phyloP scores from a whole-genome alignment of 2,113 vertebrate species.

The Pollimyrus isidori region DNA sequence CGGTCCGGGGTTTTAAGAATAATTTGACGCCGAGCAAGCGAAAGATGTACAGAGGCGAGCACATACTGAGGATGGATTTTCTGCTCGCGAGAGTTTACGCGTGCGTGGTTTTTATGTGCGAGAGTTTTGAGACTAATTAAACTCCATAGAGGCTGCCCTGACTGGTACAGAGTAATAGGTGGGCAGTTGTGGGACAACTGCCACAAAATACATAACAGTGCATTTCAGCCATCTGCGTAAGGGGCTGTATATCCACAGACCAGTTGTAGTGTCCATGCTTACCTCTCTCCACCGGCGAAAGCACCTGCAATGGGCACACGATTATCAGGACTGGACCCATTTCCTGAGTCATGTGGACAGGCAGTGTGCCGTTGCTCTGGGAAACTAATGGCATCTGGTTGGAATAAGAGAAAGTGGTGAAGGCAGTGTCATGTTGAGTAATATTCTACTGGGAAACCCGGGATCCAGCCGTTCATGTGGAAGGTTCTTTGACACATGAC shows the following conservation, averaged over 20 bases:
- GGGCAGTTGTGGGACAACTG: background rate
- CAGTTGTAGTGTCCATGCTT: background rate
- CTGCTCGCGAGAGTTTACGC: too few species aligned
- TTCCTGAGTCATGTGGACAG: background rate
- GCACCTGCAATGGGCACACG: background rate
- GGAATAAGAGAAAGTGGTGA: too few species aligned
- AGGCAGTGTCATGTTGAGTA: too few species aligned
- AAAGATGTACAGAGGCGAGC: too few species aligned
- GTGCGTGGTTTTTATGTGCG: too few species aligned
- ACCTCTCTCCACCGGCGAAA: background rate
- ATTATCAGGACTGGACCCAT: background rate
- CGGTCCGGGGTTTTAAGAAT: too few species aligned
- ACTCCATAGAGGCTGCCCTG: background rate
- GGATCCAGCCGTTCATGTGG: too few species aligned
- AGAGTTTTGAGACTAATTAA: too few species aligned
- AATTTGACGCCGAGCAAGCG: too few species aligned
- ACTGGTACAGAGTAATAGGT: background rate
- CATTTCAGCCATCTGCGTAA: background rate
- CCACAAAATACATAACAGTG: background rate
- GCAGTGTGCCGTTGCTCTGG: background rate
- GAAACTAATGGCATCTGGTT: too few species aligned
- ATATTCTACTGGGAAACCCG: too few species aligned
- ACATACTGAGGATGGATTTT: too few species aligned
- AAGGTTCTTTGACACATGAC: background rate
- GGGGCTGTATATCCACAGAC: background rate